Conservation (phyloP, 2,797 vertebrate species). For the Agapornis canus region DNA sequence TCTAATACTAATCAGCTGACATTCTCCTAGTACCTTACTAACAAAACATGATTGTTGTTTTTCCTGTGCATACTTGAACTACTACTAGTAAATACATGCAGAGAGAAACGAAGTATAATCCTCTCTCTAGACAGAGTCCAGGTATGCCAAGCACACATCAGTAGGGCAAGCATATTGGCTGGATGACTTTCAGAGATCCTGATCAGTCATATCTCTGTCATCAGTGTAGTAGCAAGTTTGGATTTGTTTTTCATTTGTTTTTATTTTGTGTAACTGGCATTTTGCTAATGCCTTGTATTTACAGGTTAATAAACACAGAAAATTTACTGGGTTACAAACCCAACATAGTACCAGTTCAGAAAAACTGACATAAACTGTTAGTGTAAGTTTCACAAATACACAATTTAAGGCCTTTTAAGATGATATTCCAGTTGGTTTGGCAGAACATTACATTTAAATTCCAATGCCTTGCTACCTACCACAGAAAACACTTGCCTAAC, state of each 20-base stretch:
- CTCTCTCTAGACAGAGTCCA: not conserved
- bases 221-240: not conserved
- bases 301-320: conserved; percentile 24
- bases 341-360: not conserved
- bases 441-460: not conserved
- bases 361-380: not conserved
- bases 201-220: not conserved
- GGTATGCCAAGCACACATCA: not conserved
- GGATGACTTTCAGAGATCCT: not conserved
- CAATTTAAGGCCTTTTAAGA: conserved; percentile 1
- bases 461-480: not conserved
- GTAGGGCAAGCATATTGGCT: not conserved
- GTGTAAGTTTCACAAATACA: not conserved
- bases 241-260: not conserved
- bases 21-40: conserved; percentile 54
- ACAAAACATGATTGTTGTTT: conserved; percentile 33
- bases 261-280: not conserved
- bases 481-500: conserved; percentile 8
- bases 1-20: conserved; percentile 65
- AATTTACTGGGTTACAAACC: not conserved
- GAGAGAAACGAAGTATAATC: conserved; percentile 32
- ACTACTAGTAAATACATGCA: conserved; percentile 43
- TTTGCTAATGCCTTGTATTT: conserved; percentile 8
- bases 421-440: not conserved
- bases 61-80: conserved; percentile 54